Percentiles rank a stretch among this genome's conserved stretches.
These are phyloP conservation scores for Sebastes flavidus DNA, from an alignment of 2,797 vertebrate genomes.

Conservation along the genomic window DNA sequence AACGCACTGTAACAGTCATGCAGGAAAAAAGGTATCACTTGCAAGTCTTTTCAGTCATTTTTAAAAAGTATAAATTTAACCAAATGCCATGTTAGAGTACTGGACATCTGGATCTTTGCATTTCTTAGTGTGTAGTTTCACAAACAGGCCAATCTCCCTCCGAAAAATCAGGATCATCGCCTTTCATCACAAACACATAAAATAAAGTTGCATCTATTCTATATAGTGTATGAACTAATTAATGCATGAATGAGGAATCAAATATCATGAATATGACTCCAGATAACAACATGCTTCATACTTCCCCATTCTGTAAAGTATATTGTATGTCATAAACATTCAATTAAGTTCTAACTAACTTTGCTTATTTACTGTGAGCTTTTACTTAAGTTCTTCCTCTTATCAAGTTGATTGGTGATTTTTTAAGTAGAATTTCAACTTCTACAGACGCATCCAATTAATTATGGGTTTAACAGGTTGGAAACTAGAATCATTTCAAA, in stretches of 20 bases:
- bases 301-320: not conserved
- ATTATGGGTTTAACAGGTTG: not conserved
- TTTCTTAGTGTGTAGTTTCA: not conserved
- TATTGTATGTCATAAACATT: not conserved
- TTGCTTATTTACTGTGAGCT: not conserved
- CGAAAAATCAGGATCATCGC: not conserved
- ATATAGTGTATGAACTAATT: not conserved
- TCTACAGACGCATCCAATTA: not conserved
- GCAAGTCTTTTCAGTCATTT: not conserved
- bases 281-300: not conserved
- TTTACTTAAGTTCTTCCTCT: not conserved
- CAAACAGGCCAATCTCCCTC: not conserved
- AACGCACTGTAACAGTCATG: not conserved
- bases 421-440: not conserved
- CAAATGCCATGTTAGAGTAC: not conserved
- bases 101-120: not conserved
- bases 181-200: not conserved
- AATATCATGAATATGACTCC: no score
- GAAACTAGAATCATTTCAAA: not conserved
- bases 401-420: not conserved
- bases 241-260: not conserved
- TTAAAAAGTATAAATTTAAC: not conserved
- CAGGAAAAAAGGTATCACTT: not conserved
- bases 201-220: not conserved
- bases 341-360: not conserved